Percentiles rank a stretch among this genome's conserved stretches.
Evolutionary conservation across 2,113 vertebrate species (phyloP).

Genomic region (Phaethon lepturus): DNA sequence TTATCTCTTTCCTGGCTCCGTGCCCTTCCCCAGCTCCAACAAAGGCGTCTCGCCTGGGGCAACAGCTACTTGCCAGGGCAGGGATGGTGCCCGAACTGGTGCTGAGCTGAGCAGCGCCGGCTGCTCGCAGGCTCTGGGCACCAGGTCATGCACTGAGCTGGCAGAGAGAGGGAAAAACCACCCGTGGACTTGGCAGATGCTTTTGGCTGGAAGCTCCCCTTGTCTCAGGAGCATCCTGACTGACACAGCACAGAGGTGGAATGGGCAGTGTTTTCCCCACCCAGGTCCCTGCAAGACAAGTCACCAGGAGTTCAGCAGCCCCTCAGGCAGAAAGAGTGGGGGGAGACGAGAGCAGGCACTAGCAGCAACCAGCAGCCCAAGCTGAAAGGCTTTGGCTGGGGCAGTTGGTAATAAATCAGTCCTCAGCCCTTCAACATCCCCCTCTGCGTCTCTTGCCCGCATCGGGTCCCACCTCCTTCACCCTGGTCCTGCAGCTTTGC

Average conservation of each 20-base stretch:
- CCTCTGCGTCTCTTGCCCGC: fast-evolving
- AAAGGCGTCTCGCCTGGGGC: neutral
- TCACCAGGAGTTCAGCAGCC: neutral
- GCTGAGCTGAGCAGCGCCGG: neutral
- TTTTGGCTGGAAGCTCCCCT: neutral
- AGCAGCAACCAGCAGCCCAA: neutral
- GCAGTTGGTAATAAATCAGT: neutral
- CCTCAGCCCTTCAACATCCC: neutral
- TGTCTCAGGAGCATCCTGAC: neutral
- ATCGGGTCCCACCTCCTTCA: neutral
- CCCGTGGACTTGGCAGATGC: neutral
- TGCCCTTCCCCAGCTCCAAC: neutral
- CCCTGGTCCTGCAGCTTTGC: neutral
- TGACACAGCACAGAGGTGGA: neutral
- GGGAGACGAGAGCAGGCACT: neutral
- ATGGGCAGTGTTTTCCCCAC: neutral
- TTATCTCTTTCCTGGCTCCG: neutral
- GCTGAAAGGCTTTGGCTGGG: neutral
- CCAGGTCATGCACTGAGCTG: neutral
- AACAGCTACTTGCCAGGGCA: neutral
- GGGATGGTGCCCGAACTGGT: neutral
- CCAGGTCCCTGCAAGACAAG: neutral
- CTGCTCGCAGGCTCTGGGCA: neutral
- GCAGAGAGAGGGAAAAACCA: neutral
- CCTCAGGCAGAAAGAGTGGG: too few relatives aligned